phyloP scores from a whole-genome alignment of 2,888 invertebrate genomes.

The Apamea epomidion region DNA sequence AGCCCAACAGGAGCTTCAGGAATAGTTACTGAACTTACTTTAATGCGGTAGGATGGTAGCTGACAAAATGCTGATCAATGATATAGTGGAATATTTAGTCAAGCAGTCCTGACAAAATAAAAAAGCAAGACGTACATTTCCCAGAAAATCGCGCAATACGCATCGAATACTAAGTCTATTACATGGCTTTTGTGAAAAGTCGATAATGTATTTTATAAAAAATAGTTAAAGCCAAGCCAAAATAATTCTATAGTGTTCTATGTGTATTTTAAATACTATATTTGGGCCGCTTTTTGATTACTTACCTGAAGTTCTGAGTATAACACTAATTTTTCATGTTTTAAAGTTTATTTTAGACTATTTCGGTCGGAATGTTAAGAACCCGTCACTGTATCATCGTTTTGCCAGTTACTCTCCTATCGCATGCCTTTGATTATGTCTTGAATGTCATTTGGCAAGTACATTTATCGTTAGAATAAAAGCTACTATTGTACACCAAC shows the following conservation, averaged over 20 bases:
- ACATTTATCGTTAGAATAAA: conserved; percentile 45
- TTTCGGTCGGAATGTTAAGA: neutral
- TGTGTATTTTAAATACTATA: neutral
- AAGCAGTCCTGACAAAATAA: neutral
- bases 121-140: neutral
- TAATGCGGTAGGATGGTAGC: conserved; percentile 14
- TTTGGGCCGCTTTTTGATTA: neutral
- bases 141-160: neutral
- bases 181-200: neutral
- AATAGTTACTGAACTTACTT: conserved; percentile 71
- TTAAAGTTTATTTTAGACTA: neutral
- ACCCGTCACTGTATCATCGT: conserved; percentile 19
- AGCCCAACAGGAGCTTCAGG: conserved; percentile 76
- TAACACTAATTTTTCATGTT: neutral
- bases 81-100: neutral
- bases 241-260: neutral
- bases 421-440: conserved; percentile 5
- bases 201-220: neutral
- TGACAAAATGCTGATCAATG: conserved; percentile 28
- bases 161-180: neutral
- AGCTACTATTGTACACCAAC: conserved; percentile 7
- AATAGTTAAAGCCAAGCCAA: neutral
- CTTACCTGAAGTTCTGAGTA: neutral
- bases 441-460: conserved; percentile 45
- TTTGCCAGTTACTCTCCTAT: conserved; percentile 29